Evolutionary conservation across 2,888 invertebrate genomes (phyloP).

Genomic region (Leptura quadrifasciata): DNA sequence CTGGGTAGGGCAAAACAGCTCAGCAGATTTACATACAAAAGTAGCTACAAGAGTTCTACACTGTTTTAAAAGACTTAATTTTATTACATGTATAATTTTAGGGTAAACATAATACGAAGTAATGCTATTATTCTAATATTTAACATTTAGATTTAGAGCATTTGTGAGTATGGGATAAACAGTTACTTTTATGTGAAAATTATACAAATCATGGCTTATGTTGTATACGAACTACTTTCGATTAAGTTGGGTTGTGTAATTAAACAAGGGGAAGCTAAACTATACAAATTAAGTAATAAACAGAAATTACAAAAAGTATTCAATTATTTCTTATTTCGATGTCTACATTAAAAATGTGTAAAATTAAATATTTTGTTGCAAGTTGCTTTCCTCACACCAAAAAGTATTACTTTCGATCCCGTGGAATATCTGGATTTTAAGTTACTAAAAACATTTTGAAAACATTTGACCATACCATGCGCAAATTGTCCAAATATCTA

Average conservation of each 20-base stretch:
- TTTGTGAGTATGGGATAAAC: neutral
- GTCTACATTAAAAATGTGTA: no score
- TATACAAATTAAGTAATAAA: no score
- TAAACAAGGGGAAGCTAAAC: neutral
- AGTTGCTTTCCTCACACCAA: no score
- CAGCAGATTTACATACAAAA: conserved; percentile 2
- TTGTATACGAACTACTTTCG: neutral
- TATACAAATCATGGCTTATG: neutral
- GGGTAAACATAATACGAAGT: neutral
- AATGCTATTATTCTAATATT: neutral
- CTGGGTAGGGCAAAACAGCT: neutral
- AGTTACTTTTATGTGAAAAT: neutral
- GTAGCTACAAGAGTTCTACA: neutral
- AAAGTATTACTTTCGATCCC: no score
- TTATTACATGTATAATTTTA: conserved; percentile 2
- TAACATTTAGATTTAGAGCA: conserved; percentile 3
- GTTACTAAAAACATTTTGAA: no score
- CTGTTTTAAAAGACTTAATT: neutral
- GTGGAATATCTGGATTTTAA: no score
- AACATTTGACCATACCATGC: no score
- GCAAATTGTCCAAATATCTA: no score
- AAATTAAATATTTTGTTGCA: no score
- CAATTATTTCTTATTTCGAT: no score
- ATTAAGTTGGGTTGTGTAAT: neutral
- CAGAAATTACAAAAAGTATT: no score